Percentiles rank a stretch among this genome's conserved stretches.
Conservation (phyloP, 1,140 invertebrate species). For the Penaeus japonicus region DNA sequence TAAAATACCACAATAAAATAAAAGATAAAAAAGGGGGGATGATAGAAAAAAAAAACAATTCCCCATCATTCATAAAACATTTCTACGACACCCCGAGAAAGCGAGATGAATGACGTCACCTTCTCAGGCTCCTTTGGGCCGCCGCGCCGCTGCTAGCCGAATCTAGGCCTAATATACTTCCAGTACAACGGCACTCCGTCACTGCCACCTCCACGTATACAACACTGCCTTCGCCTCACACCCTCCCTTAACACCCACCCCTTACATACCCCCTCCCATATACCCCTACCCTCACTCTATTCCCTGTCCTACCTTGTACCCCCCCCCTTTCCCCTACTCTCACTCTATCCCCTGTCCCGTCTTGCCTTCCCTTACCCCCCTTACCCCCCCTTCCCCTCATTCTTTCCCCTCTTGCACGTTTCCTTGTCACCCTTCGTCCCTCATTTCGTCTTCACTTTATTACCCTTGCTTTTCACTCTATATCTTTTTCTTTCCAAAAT, state of each 20-base stretch:
- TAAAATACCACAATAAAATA: background rate
- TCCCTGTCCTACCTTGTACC: background rate
- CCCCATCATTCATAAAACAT: no score
- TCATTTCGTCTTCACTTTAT: background rate
- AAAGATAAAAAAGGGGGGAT: background rate
- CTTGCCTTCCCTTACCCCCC: background rate
- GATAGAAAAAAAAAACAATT: background rate
- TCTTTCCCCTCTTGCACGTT: background rate
- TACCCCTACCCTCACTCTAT: background rate
- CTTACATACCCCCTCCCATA: background rate
- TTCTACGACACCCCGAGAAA: no score
- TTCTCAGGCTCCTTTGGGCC: background rate
- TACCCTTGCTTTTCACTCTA: background rate
- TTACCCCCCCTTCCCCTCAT: background rate
- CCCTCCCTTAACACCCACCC: background rate
- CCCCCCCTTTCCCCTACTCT: background rate
- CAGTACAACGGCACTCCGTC: background rate
- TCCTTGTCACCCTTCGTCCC: background rate
- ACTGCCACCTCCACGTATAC: background rate
- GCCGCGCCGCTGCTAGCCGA: background rate
- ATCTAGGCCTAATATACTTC: background rate
- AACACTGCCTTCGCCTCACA: background rate
- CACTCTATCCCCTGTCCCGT: background rate
- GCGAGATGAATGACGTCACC: no score
- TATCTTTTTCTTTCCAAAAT: background rate